Base-by-base conservation (phyloP, 1,140 invertebrate genomes). In the Conus betulinus region DNA sequence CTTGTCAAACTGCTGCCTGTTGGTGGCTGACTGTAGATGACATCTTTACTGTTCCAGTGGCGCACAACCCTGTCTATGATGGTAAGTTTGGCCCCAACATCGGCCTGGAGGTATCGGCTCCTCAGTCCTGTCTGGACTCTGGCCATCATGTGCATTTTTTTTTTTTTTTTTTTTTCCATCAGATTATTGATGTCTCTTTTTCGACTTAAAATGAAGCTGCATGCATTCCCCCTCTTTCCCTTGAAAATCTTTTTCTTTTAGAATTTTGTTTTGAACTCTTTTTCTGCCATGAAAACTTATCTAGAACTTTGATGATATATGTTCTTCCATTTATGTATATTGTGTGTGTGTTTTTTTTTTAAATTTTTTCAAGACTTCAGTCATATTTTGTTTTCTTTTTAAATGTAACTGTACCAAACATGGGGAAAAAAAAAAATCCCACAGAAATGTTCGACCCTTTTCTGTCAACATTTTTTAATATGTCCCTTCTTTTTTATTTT, bases 41-140 rank as follows among this genome's bases (percentile, higher is more conserved):
- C 85, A 17, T 87, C 27, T 89, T 89, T 89, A 60, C 87, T 89
- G 86, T 89, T 86, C 63, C 87, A 87, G 82, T 87, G 71, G 67
- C 81, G n/a, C 78, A 82, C 85, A 52, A 78, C 27, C 89, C 86
- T 51, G 74, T 89, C 71, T 89, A 87, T 84, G 81, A 89, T 87
- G 89, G 89, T 89, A 89, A 89, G 89, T 89, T 84, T n/a, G 63
- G 71, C 79, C 52, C 71, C 39, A n/a, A 17, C 27, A 82, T 25
- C 25, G 81, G 67, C 67, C 53, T 11, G 53, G 52, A 89, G 88
- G 88, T 89, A 89, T 87, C 82, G 55, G 84, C 83, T 63, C 52
- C 60, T 53, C 17, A 7, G 25, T 83, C 39, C 78, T 39, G 81
- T 78, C 71, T 87, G n/a, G 86, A 82, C 71, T 76, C 67, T 76